Evolutionary conservation across 2,113 vertebrate species (phyloP).

Genomic region (Ictidomys tridecemlineatus): DNA sequence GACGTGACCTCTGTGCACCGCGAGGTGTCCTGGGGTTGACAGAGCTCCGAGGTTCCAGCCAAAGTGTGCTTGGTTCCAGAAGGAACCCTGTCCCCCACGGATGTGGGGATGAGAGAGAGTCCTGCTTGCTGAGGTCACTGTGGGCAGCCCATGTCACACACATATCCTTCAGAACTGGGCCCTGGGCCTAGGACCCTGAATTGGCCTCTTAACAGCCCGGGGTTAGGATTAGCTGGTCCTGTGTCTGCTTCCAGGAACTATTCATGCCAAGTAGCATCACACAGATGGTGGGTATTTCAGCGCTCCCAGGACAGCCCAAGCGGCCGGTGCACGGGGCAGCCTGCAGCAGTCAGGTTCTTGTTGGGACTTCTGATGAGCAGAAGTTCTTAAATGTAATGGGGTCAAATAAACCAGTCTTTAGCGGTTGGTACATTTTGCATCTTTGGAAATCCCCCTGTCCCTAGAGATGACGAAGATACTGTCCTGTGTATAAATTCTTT

Average conservation of each 20-base stretch:
- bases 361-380: background rate
- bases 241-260: background rate
- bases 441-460: conserved; percentile 9
- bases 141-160: background rate
- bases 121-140: background rate
- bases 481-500: conserved; percentile 10
- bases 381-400: conserved; percentile 32
- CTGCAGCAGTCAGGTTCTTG: background rate
- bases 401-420: background rate
- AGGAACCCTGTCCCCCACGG: background rate
- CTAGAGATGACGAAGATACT: background rate
- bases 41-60: background rate
- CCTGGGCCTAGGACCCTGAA: background rate
- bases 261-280: background rate
- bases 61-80: background rate
- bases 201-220: accelerated
- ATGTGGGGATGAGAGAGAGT: accelerated
- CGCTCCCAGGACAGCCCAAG: background rate
- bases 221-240: background rate
- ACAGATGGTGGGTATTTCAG: background rate
- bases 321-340: background rate
- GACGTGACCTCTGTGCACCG: background rate
- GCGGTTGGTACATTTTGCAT: background rate
- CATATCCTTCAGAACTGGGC: background rate
- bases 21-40: background rate